phyloP scores from a whole-genome alignment of 2,888 invertebrate genomes.

The Agriopis marginaria region DNA sequence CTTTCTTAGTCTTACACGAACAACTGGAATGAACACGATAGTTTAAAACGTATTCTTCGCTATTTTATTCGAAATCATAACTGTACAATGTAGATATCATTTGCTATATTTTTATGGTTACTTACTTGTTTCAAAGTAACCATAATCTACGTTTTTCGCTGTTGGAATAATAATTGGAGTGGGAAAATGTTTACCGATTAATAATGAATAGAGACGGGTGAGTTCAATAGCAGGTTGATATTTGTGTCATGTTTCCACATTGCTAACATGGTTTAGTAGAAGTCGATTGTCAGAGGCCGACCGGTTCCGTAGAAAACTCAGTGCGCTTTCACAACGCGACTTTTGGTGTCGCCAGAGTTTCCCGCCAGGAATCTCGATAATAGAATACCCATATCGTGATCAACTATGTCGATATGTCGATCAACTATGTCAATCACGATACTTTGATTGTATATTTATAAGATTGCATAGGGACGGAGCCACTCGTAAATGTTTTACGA shows the following conservation, averaged over 20 bases:
- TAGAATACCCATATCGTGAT: conserved; percentile 19
- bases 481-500: conserved; percentile 29
- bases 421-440: conserved; percentile 16
- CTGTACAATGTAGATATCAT: no score
- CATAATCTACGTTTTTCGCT: background rate
- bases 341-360: conserved; percentile 57
- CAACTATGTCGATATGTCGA: conserved; percentile 15
- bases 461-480: conserved; percentile 2
- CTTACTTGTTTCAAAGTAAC: no score
- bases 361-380: conserved; percentile 51
- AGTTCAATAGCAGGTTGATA: conserved; percentile 11
- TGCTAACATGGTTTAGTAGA: conserved; percentile 22
- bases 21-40: no score
- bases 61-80: no score
- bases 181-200: background rate
- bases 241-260: conserved; percentile 27
- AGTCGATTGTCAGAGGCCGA: conserved; percentile 52
- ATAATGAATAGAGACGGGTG: background rate
- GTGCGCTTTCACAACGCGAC: conserved; percentile 69
- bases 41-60: no score
- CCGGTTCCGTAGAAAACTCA: conserved; percentile 74
- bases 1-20: no score
- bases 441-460: background rate
- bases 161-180: background rate
- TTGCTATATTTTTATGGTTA: no score